Conservation (phyloP, 2,888 invertebrate genomes). For the Graphium colonna region DNA sequence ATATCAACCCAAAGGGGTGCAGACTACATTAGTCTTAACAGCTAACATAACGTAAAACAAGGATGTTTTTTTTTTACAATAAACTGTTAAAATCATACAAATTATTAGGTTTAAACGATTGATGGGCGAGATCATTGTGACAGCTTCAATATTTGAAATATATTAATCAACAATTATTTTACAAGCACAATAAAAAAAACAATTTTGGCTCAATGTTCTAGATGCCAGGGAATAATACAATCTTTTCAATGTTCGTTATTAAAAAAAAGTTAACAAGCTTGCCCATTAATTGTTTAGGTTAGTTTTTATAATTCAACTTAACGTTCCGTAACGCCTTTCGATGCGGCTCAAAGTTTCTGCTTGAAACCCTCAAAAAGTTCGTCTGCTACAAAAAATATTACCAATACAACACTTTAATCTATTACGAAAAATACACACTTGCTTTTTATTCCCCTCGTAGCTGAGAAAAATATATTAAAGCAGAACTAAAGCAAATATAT, state of each 20-base stretch:
- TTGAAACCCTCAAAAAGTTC: slow-evolving; percentile 29
- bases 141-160: not conserved
- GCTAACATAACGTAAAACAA: slow-evolving; percentile 17
- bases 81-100: slow-evolving; percentile 8
- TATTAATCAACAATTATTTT: no score
- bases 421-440: slow-evolving; percentile 21
- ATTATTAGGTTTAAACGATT: slow-evolving; percentile 9
- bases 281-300: slow-evolving; percentile 60
- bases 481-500: slow-evolving; percentile 20
- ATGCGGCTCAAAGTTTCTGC: slow-evolving; percentile 39
- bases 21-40: slow-evolving; percentile 20
- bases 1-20: slow-evolving; percentile 17
- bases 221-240: not conserved
- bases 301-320: slow-evolving; percentile 49
- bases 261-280: slow-evolving; percentile 51
- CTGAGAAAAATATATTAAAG: not conserved
- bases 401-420: slow-evolving; percentile 29
- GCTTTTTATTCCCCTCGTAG: slow-evolving; percentile 8
- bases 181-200: no score
- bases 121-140: slow-evolving; percentile 8
- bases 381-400: slow-evolving; percentile 29
- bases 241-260: slow-evolving; percentile 9
- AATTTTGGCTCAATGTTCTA: no score
- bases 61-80: slow-evolving; percentile 14
- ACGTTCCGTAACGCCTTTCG: slow-evolving; percentile 52